A percentile compares a stretch with the other conserved stretches of the same genome.
Evolutionary conservation across 2,113 vertebrate genomes (phyloP).

Genomic region (Xenus cinereus): DNA sequence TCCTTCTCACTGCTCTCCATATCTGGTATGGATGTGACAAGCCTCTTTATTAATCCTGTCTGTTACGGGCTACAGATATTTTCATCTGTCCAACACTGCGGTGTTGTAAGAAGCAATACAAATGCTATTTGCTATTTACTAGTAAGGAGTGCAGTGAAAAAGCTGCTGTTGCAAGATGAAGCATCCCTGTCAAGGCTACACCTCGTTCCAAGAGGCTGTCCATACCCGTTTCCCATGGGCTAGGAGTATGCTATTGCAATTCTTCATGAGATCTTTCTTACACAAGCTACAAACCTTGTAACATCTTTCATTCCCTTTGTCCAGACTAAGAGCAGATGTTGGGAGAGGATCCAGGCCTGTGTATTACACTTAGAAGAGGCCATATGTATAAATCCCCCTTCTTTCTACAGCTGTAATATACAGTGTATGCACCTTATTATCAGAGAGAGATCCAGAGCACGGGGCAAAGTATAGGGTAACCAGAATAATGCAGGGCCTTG

Average conservation of each 20-base stretch:
- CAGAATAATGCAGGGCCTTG: background rate
- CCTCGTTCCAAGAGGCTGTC: slow-evolving; percentile 17
- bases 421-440: background rate
- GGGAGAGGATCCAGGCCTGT: slow-evolving; percentile 53
- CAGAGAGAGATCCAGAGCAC: background rate
- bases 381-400: slow-evolving; percentile 11
- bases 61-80: background rate
- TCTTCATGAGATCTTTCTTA: slow-evolving; percentile 19
- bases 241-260: background rate
- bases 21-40: background rate
- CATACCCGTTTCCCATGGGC: background rate
- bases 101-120: background rate
- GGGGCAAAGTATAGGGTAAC: background rate
- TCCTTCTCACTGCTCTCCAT: background rate
- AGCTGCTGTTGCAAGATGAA: background rate
- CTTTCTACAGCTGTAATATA: slow-evolving; percentile 25
- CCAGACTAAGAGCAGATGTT: slow-evolving; percentile 52
- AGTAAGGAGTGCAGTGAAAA: background rate
- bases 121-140: background rate
- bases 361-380: background rate
- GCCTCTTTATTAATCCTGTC: background rate
- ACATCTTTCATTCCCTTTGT: background rate
- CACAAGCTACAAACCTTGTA: background rate
- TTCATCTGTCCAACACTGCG: background rate
- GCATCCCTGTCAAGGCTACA: background rate